Percentiles rank a stretch among this genome's conserved stretches.
These are phyloP conservation scores for Gymnodraco acuticeps DNA, from an alignment of 2,797 vertebrate genomes.

Conservation along the genomic window DNA sequence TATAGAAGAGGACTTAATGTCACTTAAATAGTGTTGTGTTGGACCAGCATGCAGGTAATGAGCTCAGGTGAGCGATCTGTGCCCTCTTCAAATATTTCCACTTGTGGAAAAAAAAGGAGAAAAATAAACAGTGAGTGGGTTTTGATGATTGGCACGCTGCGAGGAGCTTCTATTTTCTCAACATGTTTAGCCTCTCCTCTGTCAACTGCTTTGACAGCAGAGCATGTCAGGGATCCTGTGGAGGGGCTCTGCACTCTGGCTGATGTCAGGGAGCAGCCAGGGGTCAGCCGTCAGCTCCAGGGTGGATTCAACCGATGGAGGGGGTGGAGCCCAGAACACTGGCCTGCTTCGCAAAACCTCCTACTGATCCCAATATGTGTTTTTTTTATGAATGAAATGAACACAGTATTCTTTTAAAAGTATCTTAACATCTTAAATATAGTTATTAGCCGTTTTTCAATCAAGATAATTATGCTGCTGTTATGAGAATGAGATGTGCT, in stretches of 20 bases:
- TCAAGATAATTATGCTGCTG: conserved; percentile 1
- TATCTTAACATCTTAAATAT: background rate
- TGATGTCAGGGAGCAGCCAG: conserved; percentile 80
- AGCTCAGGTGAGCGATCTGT: conserved; percentile 66
- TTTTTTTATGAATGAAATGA: conserved; percentile 58
- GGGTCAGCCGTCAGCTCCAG: conserved; percentile 74
- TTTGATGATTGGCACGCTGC: conserved; percentile 77
- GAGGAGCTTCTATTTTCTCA: conserved; percentile 76
- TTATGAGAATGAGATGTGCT: conserved; percentile 21
- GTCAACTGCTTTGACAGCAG: conserved; percentile 78
- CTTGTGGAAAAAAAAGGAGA: conserved; percentile 6
- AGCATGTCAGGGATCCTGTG: conserved; percentile 73
- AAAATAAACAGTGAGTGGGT: conserved; percentile 43
- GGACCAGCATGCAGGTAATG: conserved; percentile 59
- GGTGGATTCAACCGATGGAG: conserved; percentile 51
- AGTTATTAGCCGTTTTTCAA: conserved; percentile 25
- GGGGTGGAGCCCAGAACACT: conserved; percentile 32
- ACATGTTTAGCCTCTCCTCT: conserved; percentile 77
- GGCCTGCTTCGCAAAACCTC: conserved; percentile 10
- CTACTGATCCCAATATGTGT: conserved; percentile 6
- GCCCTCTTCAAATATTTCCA: conserved; percentile 75
- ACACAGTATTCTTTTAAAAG: background rate
- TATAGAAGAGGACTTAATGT: conserved; percentile 65
- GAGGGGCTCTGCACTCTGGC: conserved; percentile 63
- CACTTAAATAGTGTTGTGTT: conserved; percentile 59